Base-by-base conservation (phyloP, 2,888 invertebrate genomes). In the Pseudoips prasinana region DNA sequence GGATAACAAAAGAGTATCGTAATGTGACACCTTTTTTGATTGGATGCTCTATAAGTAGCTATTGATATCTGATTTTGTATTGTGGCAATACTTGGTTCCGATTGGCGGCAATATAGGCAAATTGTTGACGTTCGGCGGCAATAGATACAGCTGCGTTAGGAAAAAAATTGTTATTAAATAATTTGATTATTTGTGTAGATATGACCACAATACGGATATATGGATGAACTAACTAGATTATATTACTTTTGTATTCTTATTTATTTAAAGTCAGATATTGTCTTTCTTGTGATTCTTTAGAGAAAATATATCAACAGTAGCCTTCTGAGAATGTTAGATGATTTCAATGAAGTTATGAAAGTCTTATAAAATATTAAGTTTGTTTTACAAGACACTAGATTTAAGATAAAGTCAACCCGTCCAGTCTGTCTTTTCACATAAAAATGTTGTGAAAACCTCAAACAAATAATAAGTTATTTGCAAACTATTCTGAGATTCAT, bases 21-120 rank as follows among this genome's bases (percentile, higher is more conserved):
- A 86, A 88, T 81, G 77, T 79, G 86, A 88, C 87, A 88, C 87
- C 83, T 84, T 73, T 69, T 64, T 60, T 70, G 81, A 85, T 85
- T 77, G 79, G 78, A 73, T 73, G 70, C 66, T 64, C 49, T 63
- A 49, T 76, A 76, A 81, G 78, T 73, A 72, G 73, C 66, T 70
- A 83, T 76, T 76, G 80, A 84, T 79, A 75, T 69, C 64, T 58
- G 67, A 76, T 70, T 76, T 73, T 74, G 52, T 62, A 68, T 69
- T 77, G 67, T 76, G 64, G 73, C 61, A 69, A 67, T 62, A 71
- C 64, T 64, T 58, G 39, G 49, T 51, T 47, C 45, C 58, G 62
- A 74, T 75, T 73, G 75, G 79, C 73, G 73, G 74, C 53, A 70
- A 76, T 76, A 71, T 78, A 68, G 76, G 73, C 82, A 83, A 83